These are phyloP conservation scores for Pachliopta kotzebuea DNA, from an alignment of 2,888 invertebrate species.

Conservation along the genomic window DNA sequence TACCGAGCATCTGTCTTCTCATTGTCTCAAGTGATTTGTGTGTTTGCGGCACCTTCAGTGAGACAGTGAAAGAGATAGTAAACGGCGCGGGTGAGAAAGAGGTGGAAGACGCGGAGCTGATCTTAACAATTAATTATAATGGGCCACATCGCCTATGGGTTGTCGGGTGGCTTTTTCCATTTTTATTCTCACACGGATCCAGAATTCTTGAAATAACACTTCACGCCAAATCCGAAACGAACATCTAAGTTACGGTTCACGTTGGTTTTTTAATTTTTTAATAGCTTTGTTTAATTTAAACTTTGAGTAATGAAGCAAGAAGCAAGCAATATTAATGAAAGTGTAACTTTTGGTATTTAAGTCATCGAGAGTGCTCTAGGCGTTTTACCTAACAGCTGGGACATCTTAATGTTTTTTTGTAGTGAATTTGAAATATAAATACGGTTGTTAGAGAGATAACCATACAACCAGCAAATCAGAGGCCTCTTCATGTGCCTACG, in stretches of 20 bases:
- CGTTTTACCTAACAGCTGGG: no score
- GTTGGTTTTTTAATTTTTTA: conserved; percentile 20
- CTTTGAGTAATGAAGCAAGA: no score
- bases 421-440: no score
- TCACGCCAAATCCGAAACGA: conserved; percentile 64
- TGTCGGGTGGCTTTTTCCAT: conserved; percentile 55
- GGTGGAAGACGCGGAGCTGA: conserved; percentile 36
- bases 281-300: background rate
- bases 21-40: conserved; percentile 70
- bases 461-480: no score
- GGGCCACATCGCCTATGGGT: conserved; percentile 51
- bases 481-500: no score
- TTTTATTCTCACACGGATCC: conserved; percentile 51
- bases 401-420: no score
- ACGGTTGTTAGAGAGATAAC: no score
- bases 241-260: conserved; percentile 49
- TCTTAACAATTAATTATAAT: conserved; percentile 63
- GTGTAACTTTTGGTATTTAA: no score
- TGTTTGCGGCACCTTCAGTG: conserved; percentile 40
- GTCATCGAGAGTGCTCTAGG: no score
- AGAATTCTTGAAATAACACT: conserved; percentile 56
- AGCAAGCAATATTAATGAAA: no score
- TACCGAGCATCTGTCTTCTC: conserved; percentile 53
- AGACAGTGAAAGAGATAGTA: conserved; percentile 41
- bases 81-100: conserved; percentile 34